phyloP scores from a whole-genome alignment of 2,797 vertebrate genomes.

The Capromys pilorides region DNA sequence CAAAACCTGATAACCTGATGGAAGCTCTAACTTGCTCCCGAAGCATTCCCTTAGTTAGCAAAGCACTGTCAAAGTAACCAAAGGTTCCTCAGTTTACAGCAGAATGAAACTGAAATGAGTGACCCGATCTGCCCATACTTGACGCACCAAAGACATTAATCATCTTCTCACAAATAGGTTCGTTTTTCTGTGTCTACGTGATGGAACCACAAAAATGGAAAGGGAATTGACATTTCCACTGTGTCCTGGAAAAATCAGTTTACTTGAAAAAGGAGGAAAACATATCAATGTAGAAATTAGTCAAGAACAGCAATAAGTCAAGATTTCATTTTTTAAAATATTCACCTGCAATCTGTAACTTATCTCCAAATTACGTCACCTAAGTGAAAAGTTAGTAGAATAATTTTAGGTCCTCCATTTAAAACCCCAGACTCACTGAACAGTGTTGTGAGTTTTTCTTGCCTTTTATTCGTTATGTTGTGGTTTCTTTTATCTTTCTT shows the following conservation, averaged over 20 bases:
- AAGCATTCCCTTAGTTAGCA: conserved; percentile 70
- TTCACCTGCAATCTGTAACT: background rate
- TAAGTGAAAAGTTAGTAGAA: background rate
- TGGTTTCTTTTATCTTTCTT: background rate
- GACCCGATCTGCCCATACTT: background rate
- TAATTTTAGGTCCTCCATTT: background rate
- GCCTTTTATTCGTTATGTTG: background rate
- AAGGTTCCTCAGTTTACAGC: background rate
- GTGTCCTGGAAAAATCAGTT: background rate
- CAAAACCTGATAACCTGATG: conserved; percentile 63
- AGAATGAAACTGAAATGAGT: conserved; percentile 26
- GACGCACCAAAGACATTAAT: background rate
- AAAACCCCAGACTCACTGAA: background rate
- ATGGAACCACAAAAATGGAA: conserved; percentile 23
- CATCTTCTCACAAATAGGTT: conserved; percentile 32
- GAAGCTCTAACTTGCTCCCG: conserved; percentile 77
- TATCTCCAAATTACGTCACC: background rate
- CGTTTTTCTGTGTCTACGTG: conserved; percentile 22
- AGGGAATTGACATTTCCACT: background rate
- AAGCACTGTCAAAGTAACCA: conserved; percentile 61
- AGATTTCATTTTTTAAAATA: background rate
- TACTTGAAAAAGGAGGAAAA: background rate
- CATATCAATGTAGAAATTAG: background rate
- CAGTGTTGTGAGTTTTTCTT: background rate
- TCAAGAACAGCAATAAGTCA: background rate